A percentile compares a stretch with the other conserved stretches of the same genome.
Evolutionary conservation across 2,797 vertebrate genomes (phyloP).

Genomic region (Lemur catta): DNA sequence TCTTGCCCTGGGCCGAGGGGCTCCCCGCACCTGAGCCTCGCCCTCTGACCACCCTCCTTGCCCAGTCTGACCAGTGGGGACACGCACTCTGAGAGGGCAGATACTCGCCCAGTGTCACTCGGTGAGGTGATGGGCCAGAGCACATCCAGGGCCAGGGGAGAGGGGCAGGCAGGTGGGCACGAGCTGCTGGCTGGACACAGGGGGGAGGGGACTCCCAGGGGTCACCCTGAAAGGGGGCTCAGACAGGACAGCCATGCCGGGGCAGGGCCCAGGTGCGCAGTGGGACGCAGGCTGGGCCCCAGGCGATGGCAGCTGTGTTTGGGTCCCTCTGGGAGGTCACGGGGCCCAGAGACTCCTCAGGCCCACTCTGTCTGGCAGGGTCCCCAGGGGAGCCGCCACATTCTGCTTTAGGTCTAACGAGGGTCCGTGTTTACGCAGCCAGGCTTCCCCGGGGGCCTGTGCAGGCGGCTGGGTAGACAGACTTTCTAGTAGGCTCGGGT

Average conservation of each 20-base stretch:
- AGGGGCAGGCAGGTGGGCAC: background rate
- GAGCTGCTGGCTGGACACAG: background rate
- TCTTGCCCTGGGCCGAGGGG: background rate
- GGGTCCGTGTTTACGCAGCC: background rate
- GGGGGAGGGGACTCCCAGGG: background rate
- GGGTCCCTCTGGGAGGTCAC: background rate
- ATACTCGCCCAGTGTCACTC: fast-evolving
- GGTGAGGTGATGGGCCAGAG: background rate
- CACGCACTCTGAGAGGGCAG: background rate
- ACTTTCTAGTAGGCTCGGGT: background rate
- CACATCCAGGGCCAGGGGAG: background rate
- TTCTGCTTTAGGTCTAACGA: background rate
- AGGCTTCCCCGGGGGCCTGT: background rate
- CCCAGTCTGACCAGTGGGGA: too few relatives aligned
- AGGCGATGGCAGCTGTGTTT: background rate
- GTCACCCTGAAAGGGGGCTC: background rate
- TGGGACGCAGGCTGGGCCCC: background rate
- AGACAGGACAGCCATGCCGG: background rate
- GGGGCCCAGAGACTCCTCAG: background rate
- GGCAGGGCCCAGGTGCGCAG: background rate
- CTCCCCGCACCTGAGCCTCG: background rate
- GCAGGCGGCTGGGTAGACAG: background rate
- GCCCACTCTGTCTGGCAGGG: background rate
- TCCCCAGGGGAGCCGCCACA: background rate
- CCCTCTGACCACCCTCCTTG: background rate